A percentile compares a stretch with the other conserved stretches of the same genome.
These are phyloP conservation scores for Bambusicola thoracicus DNA, from an alignment of 2,113 vertebrate species.

Conservation along the genomic window DNA sequence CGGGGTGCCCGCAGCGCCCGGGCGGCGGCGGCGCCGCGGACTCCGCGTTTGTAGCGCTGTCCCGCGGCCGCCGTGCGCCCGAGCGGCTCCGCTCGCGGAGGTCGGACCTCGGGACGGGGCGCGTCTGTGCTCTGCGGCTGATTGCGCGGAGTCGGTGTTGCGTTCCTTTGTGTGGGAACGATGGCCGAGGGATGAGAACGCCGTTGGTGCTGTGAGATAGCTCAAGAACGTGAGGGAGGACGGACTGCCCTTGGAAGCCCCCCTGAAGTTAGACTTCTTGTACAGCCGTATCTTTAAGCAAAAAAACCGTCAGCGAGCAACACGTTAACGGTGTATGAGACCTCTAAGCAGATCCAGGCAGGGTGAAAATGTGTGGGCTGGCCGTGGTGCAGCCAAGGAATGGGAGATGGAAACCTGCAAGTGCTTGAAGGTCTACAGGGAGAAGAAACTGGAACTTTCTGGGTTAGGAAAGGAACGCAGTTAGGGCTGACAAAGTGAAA, in stretches of 20 bases:
- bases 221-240: background rate
- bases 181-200: too few relatives aligned
- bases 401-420: background rate
- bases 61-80: too few relatives aligned
- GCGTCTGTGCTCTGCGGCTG: background rate
- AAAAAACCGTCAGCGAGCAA: background rate
- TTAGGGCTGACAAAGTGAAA: background rate
- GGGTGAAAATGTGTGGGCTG: background rate
- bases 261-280: background rate
- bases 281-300: background rate
- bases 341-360: background rate
- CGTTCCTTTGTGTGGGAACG: rapidly evolving
- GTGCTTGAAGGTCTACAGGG: background rate
- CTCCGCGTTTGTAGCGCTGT: too few relatives aligned
- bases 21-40: too few relatives aligned
- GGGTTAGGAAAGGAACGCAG: background rate
- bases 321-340: background rate
- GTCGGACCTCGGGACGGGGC: too few relatives aligned
- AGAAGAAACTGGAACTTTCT: background rate
- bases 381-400: background rate
- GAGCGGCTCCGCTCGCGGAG: too few relatives aligned
- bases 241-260: background rate
- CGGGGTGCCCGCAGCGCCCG: too few relatives aligned
- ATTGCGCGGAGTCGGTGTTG: rapidly evolving
- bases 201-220: too few relatives aligned